phyloP scores from a whole-genome alignment of 2,888 invertebrate genomes.

The Meandrusa payeni region DNA sequence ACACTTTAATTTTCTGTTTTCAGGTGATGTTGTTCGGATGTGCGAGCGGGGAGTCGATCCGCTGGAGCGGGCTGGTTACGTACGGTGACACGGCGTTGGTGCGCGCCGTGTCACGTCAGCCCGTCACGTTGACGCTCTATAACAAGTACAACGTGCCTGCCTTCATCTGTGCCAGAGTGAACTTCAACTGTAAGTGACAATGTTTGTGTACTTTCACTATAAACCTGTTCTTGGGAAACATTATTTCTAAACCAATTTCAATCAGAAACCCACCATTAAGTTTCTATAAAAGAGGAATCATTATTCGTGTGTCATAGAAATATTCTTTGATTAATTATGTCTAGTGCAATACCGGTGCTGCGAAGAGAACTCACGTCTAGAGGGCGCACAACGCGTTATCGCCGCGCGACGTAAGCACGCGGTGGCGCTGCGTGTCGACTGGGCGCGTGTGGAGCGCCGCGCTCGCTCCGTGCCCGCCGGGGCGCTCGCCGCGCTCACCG shows the following conservation, averaged over 20 bases:
- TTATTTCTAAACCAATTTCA: too few species aligned
- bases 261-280: too few species aligned
- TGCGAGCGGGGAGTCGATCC: conserved; percentile 43
- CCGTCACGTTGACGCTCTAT: conserved; percentile 48
- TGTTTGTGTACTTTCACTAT: too few species aligned
- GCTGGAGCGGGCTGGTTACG: conserved; percentile 65
- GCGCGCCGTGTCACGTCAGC: conserved; percentile 48
- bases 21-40: conserved; percentile 58
- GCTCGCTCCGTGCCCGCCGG: conserved; percentile 40
- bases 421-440: conserved; percentile 47
- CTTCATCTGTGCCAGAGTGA: conserved; percentile 53
- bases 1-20: too few species aligned
- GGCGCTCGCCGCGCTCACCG: conserved; percentile 55
- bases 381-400: conserved; percentile 45
- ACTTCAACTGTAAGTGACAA: conserved; percentile 65
- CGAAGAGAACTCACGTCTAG: conserved; percentile 34
- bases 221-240: too few species aligned
- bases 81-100: conserved; percentile 68
- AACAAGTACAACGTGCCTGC: conserved; percentile 50
- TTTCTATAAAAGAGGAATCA: too few species aligned
- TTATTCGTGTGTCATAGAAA: too few species aligned
- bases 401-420: conserved; percentile 42
- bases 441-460: conserved; percentile 55
- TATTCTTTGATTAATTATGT: too few species aligned
- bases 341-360: conserved; percentile 59